Percentiles rank a stretch among this genome's conserved stretches.
Evolutionary conservation across 2,797 vertebrate species (phyloP).

Genomic region (Falco biarmicus): DNA sequence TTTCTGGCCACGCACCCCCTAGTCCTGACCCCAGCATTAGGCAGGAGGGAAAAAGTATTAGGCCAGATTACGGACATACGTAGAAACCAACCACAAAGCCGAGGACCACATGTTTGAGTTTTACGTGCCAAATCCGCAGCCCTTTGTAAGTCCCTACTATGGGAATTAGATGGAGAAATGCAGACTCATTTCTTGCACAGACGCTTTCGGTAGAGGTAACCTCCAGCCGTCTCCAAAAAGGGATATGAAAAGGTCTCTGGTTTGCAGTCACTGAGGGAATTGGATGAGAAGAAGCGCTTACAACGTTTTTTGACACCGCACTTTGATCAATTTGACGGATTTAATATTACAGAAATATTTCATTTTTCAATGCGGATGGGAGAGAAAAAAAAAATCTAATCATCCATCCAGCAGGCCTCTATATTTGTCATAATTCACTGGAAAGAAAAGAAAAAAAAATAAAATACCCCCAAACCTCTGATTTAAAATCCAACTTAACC

Average conservation of each 20-base stretch:
- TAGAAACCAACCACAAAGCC: neutral
- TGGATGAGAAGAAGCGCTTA: constrained; percentile 70
- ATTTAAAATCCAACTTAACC: constrained; percentile 68
- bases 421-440: constrained; percentile 67
- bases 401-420: constrained; percentile 67
- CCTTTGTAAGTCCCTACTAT: neutral
- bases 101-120: rapidly evolving
- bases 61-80: rapidly evolving
- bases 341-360: constrained; percentile 85
- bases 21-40: neutral
- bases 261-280: constrained; percentile 42
- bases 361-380: constrained; percentile 72
- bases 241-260: constrained; percentile 51
- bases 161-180: neutral
- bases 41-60: neutral
- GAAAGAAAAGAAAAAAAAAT: constrained; percentile 26
- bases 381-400: constrained; percentile 70
- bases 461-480: constrained; percentile 1
- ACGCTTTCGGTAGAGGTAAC: neutral
- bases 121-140: rapidly evolving
- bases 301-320: constrained; percentile 74
- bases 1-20: neutral
- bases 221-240: neutral
- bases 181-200: constrained; percentile 25
- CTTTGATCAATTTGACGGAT: constrained; percentile 80